These are phyloP conservation scores for Hydractinia symbiolongicarpus DNA, from an alignment of 30 jellyfish, hydroid and myxozoan genomes.

Conservation along the genomic window DNA sequence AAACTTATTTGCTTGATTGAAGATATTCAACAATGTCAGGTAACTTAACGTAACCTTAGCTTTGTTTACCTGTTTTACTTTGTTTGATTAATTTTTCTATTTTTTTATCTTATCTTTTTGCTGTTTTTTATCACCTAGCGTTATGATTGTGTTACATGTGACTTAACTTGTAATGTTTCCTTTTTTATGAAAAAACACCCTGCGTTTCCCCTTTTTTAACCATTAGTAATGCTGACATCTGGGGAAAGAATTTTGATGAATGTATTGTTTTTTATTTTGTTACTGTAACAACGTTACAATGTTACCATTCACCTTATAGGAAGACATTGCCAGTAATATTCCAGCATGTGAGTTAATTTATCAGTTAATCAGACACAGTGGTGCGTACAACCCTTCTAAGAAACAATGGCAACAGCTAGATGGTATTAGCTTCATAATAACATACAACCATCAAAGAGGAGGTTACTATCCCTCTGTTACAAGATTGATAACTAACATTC, in stretches of 20 bases:
- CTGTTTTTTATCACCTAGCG: too few relatives aligned
- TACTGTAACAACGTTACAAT: too few relatives aligned
- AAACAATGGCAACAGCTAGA: constrained; percentile 3
- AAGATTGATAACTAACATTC: neutral
- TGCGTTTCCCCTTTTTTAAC: too few relatives aligned
- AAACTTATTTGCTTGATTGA: constrained; percentile 61
- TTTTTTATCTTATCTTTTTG: too few relatives aligned
- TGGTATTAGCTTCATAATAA: neutral
- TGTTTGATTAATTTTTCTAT: too few relatives aligned
- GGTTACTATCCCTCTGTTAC: neutral
- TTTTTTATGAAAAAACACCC: too few relatives aligned
- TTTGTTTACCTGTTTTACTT: neutral
- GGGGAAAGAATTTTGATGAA: too few relatives aligned
- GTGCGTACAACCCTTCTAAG: constrained; percentile 15
- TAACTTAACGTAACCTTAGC: neutral
- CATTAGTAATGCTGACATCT: too few relatives aligned
- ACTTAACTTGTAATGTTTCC: too few relatives aligned
- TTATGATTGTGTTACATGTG: too few relatives aligned
- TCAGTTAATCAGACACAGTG: constrained; percentile 1
- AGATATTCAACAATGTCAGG: constrained; percentile 36
- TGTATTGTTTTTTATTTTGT: too few relatives aligned
- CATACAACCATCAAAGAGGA: neutral
- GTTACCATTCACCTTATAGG: neutral
- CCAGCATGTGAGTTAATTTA: neutral
- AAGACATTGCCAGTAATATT: neutral